A percentile compares a stretch with the other conserved stretches of the same genome.
These are phyloP conservation scores for Ibidorhyncha struthersii DNA, from an alignment of 2,113 vertebrate species.

Conservation along the genomic window DNA sequence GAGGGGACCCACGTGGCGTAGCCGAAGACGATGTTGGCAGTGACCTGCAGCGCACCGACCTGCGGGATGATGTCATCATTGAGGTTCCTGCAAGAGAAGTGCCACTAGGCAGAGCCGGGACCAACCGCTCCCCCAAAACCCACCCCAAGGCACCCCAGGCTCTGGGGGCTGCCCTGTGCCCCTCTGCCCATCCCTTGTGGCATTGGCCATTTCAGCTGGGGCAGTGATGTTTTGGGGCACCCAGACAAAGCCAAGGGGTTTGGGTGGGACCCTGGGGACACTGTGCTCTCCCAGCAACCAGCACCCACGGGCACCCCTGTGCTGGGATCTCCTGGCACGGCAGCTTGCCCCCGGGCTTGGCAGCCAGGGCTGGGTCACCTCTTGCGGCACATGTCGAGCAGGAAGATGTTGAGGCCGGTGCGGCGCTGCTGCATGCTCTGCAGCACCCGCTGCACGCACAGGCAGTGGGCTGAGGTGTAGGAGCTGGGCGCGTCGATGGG, in stretches of 20 bases:
- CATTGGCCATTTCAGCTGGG: rapidly evolving
- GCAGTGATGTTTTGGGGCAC: neutral
- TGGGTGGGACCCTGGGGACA: neutral
- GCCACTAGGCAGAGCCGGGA: neutral
- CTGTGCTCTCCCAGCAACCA: rapidly evolving
- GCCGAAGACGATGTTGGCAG: conserved; percentile 87
- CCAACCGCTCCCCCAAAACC: neutral
- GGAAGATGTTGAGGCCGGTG: conserved; percentile 86
- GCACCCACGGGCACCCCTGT: neutral
- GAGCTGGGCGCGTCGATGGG: conserved; percentile 82
- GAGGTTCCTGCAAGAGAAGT: conserved; percentile 76
- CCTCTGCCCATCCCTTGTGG: neutral
- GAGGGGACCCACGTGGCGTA: conserved; percentile 84
- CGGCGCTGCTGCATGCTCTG: conserved; percentile 83
- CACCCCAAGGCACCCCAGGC: neutral
- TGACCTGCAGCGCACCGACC: conserved; percentile 80
- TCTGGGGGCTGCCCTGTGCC: neutral
- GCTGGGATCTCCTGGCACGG: rapidly evolving
- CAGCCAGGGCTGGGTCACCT: conserved; percentile 49
- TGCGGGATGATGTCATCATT: conserved; percentile 80
- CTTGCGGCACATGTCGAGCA: conserved; percentile 91
- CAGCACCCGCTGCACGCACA: conserved; percentile 85
- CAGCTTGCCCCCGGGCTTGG: neutral
- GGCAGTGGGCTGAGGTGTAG: conserved; percentile 82
- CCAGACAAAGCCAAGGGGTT: neutral